Base-by-base conservation (phyloP, 2,113 vertebrate genomes). In the Sapajus apella region DNA sequence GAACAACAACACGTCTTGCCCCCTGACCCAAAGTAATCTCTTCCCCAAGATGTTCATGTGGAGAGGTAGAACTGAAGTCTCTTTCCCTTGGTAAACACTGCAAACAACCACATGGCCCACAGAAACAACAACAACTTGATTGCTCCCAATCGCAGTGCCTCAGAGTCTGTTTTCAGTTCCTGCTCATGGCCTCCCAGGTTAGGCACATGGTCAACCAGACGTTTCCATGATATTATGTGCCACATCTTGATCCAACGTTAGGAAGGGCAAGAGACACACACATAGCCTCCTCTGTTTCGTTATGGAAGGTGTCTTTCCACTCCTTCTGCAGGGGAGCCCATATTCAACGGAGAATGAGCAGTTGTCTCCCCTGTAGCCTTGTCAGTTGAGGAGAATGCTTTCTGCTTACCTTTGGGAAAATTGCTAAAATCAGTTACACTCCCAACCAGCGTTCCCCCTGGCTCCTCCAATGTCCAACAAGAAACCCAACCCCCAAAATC, bases 401-500 rank as follows among this genome's bases (percentile, higher is more conserved):
- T 97, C 81, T 90, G 58, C 76, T 95, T 86, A 95, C 88, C 91
- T 97, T 93, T 88, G 77, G 82, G 93, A 97, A 91, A 96, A 75
- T 64, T 58, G n/a, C 82, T 94, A 91, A 85, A 79, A 32, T 61
- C 5, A 64, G 9, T 92, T 52, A 61, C 21, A 30, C 50, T 95
- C 43, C 58, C 76, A 40, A 52, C 6, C 23, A 79, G 1, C 47
- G 37, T 91, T 93, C 85, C 52, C 66, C 30, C 84, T 18, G 56
- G 43, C 52, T 87, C 80, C 45, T 93, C 94, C 98, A 96, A 52
- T 92, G 72, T 92, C 94, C 98, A 97, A 81, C 58, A 89, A 97
- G 96, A 98, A 98, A 95, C 95, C 85, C 95, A 98, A 96, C 95
- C 93, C 83, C 96, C 76, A 93, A 94, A 73, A 93, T 92, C 82